Conservation (phyloP, 2,888 invertebrate species). For the Branchellion lobata region DNA sequence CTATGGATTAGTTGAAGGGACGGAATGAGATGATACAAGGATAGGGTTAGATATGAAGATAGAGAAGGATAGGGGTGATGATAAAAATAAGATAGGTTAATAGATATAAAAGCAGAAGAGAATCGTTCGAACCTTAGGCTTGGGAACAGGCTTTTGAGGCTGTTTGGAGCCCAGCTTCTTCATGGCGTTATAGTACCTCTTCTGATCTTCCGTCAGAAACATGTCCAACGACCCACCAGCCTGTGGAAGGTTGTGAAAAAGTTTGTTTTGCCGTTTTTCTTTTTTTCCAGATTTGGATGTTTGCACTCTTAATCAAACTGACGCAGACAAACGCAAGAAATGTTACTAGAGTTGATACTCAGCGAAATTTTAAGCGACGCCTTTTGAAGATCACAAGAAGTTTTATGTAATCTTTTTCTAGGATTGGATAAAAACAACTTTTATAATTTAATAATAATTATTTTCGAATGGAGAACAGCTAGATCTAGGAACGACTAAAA, state of each 20-base stretch:
- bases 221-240: constrained; percentile 96
- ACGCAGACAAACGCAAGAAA: constrained; percentile 70
- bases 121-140: constrained; percentile 78
- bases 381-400: background rate
- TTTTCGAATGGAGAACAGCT: no score
- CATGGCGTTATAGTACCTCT: constrained; percentile 91
- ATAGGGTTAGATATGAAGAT: no score
- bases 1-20: no score
- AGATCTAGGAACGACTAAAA: no score
- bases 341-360: background rate
- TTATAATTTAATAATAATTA: no score
- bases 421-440: no score
- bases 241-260: constrained; percentile 30
- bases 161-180: constrained; percentile 99
- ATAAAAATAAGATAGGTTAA: no score
- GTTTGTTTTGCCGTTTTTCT: no score
- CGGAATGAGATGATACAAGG: no score
- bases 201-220: constrained; percentile 81
- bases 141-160: constrained; percentile 94
- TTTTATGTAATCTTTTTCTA: no score
- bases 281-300: no score
- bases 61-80: no score
- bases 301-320: background rate
- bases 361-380: background rate
- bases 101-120: background rate